Evolutionary conservation across 2,113 vertebrate genomes (phyloP).

Genomic region (Heterocephalus glaber): DNA sequence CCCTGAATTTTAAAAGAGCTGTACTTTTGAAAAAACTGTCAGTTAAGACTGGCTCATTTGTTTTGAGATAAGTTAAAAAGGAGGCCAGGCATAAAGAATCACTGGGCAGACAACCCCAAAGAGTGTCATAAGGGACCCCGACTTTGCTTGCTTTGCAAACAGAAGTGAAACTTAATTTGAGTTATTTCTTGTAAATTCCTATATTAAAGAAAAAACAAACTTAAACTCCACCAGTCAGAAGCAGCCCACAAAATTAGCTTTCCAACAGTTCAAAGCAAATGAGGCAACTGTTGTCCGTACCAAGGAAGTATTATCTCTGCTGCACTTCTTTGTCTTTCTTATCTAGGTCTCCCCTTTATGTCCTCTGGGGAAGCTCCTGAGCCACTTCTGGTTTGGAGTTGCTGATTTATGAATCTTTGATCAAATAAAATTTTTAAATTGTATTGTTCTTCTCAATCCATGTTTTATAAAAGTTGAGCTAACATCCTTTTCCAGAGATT

Average conservation of each 20-base stretch:
- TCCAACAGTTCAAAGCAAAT: not conserved
- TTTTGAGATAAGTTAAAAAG: not conserved
- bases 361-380: not conserved
- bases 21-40: not conserved
- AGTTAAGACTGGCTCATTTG: not conserved
- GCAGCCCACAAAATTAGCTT: not conserved
- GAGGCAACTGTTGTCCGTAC: not conserved
- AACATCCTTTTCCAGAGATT: not conserved
- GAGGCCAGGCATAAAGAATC: not conserved
- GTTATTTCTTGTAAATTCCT: not conserved
- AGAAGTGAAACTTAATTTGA: not conserved
- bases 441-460: not conserved
- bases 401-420: not conserved
- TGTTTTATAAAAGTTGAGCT: not conserved
- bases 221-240: not conserved
- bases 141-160: not conserved
- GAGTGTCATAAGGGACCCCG: not conserved
- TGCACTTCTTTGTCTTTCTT: not conserved
- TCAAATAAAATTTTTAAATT: not conserved
- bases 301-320: not conserved
- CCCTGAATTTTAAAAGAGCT: not conserved
- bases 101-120: not conserved
- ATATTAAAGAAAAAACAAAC: not conserved
- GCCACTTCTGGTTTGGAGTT: not conserved
- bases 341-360: not conserved